Evolutionary conservation across 2,888 invertebrate genomes (phyloP), one percentile per base, ranked within the genome.

Genomic region (Synergus japonicus): DNA sequence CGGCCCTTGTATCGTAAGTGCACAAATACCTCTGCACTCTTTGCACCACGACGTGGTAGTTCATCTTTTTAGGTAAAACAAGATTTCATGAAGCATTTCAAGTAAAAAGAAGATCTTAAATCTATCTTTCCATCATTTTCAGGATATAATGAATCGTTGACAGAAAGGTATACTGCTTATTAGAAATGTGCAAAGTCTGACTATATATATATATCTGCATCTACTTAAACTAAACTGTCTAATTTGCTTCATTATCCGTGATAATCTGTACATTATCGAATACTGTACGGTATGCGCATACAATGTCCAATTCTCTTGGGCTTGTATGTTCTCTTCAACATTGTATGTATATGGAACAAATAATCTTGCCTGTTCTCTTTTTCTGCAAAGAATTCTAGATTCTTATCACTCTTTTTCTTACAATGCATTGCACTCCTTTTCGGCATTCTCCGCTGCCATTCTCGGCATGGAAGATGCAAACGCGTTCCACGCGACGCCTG

Each of bases 1-100:
- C 85, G 81, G 82, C 85, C 85, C 87, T 88, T 90, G 89, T 90
- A 82, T 84, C 85, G 84, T 82, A 81, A 85, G 83, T 85, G 83
- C 85, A 80, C 78, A 78, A 83, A 85, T 69, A 13, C 69, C 49
- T 49, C 29, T 15, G 15, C 49, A 67, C 43, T 46, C 82, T 83
- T 82, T 79, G 81, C 81, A 82, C 80, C 77, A 83, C 83, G 81
- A 81, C 81, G 63, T 49, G 41, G 79, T 84, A 84, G 83, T 85
- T 22, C 12, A 29, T 60, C 18, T 18, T 18, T 60, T 60, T 60
- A 60, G 22, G 60, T 60, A 1, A 29, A 60, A 60, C 18, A 13
- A 60, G 22, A 18, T 22, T 9, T n/a, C n/a, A 9, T 2, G 8
- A n/a, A 54, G 8, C 5, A 54, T n/a, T 54, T 8, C n/a, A 18